Evolutionary conservation across 2,113 vertebrate genomes (phyloP), one percentile per base, ranked within the genome.

Genomic region (Lathamus discolor): DNA sequence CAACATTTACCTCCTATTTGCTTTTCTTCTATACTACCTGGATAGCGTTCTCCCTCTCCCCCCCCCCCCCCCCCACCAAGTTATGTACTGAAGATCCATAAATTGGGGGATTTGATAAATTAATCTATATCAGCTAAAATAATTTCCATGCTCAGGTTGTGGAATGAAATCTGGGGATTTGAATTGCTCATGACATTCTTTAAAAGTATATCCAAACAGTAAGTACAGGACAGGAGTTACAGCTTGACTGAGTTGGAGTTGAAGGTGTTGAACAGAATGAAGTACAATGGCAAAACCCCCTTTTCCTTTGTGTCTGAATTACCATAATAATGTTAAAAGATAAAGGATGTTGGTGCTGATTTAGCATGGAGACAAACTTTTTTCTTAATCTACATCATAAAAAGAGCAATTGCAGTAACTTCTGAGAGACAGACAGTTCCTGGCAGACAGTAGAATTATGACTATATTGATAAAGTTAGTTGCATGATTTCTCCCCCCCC

Each of bases 21-120:
- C 10, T 61, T 87, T 78, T 81, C 11, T 89, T 86, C n/a, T 57
- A 2, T 83, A 35, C 23, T 22, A 48, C 16, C 20, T 78, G 27
- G 10, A 10, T 18, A 41, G 13, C 74, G 37, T 33, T 83, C 35
- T 11, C 20, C 7, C 14, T 10, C 18, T 8, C 2, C 6, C 25
- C 9, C 1, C 6, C 25, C 8, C n/a, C n/a, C n/a, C n/a, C n/a
- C n/a, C n/a, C n/a, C n/a, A n/a, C 1, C 4, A 4, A 0, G 33
- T 68, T 77, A 14, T 1, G 1, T 66, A 31, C 15, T 57, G 17
- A 59, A 81, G 20, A 62, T 54, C 29, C n/a, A 43, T 70, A 63
- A 39, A 78, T 28, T 31, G 7, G 4, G 20, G 22, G 39, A 80
- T 66, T 70, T 66, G 17, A 6, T 37, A 63, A 64, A 77, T 64